Base-by-base conservation (phyloP, 2,888 invertebrate genomes). In the Nomada hirtipes region DNA sequence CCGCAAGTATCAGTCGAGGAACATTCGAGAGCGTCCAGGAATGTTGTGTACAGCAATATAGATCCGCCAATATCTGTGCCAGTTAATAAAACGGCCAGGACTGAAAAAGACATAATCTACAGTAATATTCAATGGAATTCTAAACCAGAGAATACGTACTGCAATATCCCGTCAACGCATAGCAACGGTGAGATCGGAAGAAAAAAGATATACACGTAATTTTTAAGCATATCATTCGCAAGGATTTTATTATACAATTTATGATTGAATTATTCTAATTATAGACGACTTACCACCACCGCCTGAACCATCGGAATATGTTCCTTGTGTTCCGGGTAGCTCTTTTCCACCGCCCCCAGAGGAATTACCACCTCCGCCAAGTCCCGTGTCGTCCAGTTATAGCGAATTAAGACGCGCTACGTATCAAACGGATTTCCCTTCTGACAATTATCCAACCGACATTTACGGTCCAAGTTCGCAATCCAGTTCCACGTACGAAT, bases 351-450 rank as follows among this genome's bases (percentile, higher is more conserved):
- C 94, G 9, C 94, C 94, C 20, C 94, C 95, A 70, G 97, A 97
- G 85, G 97, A 97, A 89, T 95, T 97, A 83, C 95, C 96, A 76
- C 97, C 97, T 26, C 98, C 98, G 9, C 98, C 98, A 11, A 98
- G 98, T 82, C 98, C 98, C 2, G 98, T 98, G 0, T 98, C 98
- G 90, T 98, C 98, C 2, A 98, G 98, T 88, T 98, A 98, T 90
- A 98, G 98, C 91, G 98, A 98, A 94, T 94, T 98, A 76, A 95
- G 97, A 72, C 95, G 97, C 85, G 98, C 98, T 18, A 97, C 97
- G 29, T 96, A 97, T 89, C 93, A 94, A 86, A 95, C 95, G 0
- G 95, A 95, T 26, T 96, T 92, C 84, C 89, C 91, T 70, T 89
- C 92, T 7, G 88, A 89, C 26, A 91, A 90, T 86, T 94, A 93